Evolutionary conservation across 2,113 vertebrate genomes (phyloP).

Genomic region (Bufo bufo): DNA sequence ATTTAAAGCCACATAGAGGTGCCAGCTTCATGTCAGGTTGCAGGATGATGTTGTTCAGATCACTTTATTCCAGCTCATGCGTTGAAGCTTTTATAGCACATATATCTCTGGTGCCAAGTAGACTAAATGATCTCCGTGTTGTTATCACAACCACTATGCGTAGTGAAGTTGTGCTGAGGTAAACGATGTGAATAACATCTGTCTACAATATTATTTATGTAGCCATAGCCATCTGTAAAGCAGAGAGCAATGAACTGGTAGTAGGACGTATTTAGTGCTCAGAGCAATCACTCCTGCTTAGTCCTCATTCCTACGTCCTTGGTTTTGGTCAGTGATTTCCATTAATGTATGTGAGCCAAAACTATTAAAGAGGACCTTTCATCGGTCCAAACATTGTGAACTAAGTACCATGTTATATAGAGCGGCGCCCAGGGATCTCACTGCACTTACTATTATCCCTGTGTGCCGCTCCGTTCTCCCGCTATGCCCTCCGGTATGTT

Average conservation of each 20-base stretch:
- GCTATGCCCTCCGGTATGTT: too few relatives aligned
- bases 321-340: too few relatives aligned
- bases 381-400: too few relatives aligned
- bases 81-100: conserved; percentile 33
- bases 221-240: not conserved
- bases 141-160: conserved; percentile 17
- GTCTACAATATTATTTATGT: not conserved
- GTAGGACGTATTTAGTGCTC: not conserved
- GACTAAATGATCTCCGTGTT: conserved; percentile 15
- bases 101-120: conserved; percentile 26
- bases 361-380: too few relatives aligned
- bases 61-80: not conserved
- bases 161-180: conserved; percentile 8
- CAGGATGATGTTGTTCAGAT: conserved; percentile 19
- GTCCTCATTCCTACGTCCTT: too few relatives aligned
- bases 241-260: not conserved
- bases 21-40: conserved; percentile 34
- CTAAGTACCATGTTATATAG: too few relatives aligned
- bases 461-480: too few relatives aligned
- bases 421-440: too few relatives aligned
- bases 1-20: not conserved
- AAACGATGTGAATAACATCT: not conserved
- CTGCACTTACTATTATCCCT: too few relatives aligned
- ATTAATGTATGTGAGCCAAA: too few relatives aligned
- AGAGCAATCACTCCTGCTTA: not conserved